phyloP scores from a whole-genome alignment of 2,113 vertebrate genomes.

The Aldabrachelys gigantea region DNA sequence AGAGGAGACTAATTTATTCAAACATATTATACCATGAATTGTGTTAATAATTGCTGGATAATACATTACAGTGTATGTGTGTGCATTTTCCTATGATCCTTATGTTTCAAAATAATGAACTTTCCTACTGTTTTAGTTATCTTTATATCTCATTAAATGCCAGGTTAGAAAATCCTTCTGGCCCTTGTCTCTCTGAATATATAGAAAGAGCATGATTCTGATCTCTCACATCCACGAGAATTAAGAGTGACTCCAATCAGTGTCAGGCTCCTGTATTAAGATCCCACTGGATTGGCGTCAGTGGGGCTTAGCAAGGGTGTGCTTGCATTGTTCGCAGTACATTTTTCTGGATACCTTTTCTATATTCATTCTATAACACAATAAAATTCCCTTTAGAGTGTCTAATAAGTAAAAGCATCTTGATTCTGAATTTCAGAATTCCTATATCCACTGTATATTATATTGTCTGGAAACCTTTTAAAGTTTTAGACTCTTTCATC shows the following conservation, averaged over 20 bases:
- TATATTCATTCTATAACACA: neutral
- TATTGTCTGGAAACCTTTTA: neutral
- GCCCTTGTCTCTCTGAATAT: neutral
- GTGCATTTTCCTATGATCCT: neutral
- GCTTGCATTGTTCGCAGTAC: neutral
- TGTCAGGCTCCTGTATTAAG: neutral
- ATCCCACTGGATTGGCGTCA: neutral
- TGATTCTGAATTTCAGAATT: neutral
- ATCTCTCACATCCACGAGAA: neutral
- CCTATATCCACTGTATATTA: neutral
- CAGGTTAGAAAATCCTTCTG: neutral
- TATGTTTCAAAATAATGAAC: neutral
- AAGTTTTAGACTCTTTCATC: neutral
- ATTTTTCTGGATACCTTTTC: neutral
- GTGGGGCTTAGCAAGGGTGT: neutral
- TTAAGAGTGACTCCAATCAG: neutral
- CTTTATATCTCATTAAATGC: too few species aligned
- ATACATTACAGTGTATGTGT: neutral
- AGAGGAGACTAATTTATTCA: neutral
- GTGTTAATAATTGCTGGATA: neutral
- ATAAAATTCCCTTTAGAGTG: neutral
- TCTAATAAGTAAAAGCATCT: neutral
- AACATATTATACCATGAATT: neutral
- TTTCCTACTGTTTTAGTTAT: too few species aligned
- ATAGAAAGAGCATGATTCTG: neutral